Percentiles rank a stretch among this genome's conserved stretches.
phyloP scores from a whole-genome alignment of 2,797 vertebrate species.

The Dallia pectoralis region DNA sequence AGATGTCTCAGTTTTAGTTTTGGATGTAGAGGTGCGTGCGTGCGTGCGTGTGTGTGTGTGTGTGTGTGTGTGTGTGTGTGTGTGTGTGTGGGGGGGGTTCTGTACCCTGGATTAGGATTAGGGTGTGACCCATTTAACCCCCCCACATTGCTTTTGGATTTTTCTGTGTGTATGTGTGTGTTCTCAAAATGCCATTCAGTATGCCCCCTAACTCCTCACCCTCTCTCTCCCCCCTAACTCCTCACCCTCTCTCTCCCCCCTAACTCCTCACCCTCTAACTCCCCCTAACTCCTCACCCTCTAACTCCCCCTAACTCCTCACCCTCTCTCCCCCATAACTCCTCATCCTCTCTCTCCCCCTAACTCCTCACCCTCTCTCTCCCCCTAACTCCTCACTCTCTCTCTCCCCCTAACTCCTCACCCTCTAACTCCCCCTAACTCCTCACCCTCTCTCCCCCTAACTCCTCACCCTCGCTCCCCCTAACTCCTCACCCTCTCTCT shows the following conservation, averaged over 20 bases:
- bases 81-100: slow-evolving; percentile 50
- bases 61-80: neutral
- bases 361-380: neutral
- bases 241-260: neutral
- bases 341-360: neutral
- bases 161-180: slow-evolving; percentile 4
- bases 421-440: neutral
- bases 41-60: slow-evolving; percentile 9
- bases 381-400: too few relatives aligned
- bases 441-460: neutral
- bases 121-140: slow-evolving; percentile 61
- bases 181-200: neutral
- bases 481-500: neutral
- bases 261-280: too few relatives aligned
- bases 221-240: neutral
- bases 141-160: slow-evolving; percentile 38
- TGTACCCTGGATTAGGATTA: slow-evolving; percentile 66
- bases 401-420: neutral
- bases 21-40: slow-evolving; percentile 4
- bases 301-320: neutral
- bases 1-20: neutral
- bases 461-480: neutral
- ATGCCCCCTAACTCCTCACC: neutral
- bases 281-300: neutral
- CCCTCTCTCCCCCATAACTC: too few relatives aligned